Base-by-base conservation (phyloP, 2,113 vertebrate genomes). In the Heterotilapia buettikoferi region DNA sequence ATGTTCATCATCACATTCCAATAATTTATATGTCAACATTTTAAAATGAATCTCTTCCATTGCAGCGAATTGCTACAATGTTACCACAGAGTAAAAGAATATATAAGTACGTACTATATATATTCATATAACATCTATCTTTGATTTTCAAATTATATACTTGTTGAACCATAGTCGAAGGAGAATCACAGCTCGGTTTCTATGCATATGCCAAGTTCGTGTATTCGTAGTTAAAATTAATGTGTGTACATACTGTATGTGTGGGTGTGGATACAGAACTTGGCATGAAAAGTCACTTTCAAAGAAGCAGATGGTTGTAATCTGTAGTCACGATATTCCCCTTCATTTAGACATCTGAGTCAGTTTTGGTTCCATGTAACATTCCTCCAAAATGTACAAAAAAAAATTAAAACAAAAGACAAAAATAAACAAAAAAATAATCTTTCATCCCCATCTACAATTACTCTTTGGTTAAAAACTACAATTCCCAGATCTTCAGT, bases 81-180 rank as follows among this genome's bases (percentile, higher is more conserved):
- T 85, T 43, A 80, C 83, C 83, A 90, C 82, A 85, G 56, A 91
- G 87, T 94, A 93, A 91, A 92, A 93, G 86, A 95, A 95, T 93
- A 95, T 92, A 93, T 76, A 93, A 92, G 91, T 71, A 90, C 88
- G 80, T 88, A 88, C 86, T 91, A 93, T 92, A 89, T 92, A 89
- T 91, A 90, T 91, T 90, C 88, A 90, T 79, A 83, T 80, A 90
- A 88, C 73, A 80, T 92, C 87, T 86, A 93, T 47, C 59, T 81
- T 45, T 87, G 52, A 85, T 86, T 84, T 84, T 91, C 87, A 68
- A 54, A 52, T 91, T 82, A 90, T 85, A 92, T 78, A 68, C 45
- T 90, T 89, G 63, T 85, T 88, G 50, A 89, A 90, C n/a, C 80
- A 68, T 47, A 71, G 52, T 52, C 82, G 45, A 82, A 92, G 38